Evolutionary conservation across 2,888 invertebrate genomes (phyloP).

Genomic region (Galerucella pusilla): DNA sequence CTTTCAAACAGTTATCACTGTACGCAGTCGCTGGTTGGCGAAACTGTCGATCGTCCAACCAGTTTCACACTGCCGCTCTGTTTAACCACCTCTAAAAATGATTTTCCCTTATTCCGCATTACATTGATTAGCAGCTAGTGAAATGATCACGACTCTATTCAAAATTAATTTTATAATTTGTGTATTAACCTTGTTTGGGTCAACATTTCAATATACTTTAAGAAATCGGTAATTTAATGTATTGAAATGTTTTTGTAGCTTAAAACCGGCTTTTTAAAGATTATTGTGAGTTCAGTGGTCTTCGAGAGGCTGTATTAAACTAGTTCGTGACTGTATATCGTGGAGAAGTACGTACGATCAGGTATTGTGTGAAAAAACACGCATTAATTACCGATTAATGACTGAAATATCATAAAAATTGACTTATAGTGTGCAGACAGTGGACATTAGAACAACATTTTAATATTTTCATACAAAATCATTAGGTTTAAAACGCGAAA

Average conservation of each 20-base stretch:
- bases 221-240: background rate
- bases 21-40: constrained; percentile 47
- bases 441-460: constrained; percentile 7
- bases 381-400: constrained; percentile 38
- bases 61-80: constrained; percentile 35
- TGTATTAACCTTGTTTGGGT: background rate
- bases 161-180: background rate
- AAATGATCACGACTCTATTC: background rate
- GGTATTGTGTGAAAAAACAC: constrained; percentile 37
- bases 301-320: constrained; percentile 50
- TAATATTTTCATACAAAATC: constrained; percentile 9
- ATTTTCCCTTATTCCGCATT: background rate
- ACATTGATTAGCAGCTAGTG: background rate
- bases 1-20: constrained; percentile 35
- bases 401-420: constrained; percentile 15
- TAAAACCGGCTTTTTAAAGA: constrained; percentile 47
- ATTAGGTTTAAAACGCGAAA: constrained; percentile 1
- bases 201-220: background rate
- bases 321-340: constrained; percentile 44
- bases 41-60: constrained; percentile 40
- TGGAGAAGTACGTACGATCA: constrained; percentile 36
- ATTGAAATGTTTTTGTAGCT: constrained; percentile 35
- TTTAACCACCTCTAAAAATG: background rate
- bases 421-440: background rate
- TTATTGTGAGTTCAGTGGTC: constrained; percentile 52